These are phyloP conservation scores for Fratercula arctica DNA, from an alignment of 2,797 vertebrate species.

Conservation along the genomic window DNA sequence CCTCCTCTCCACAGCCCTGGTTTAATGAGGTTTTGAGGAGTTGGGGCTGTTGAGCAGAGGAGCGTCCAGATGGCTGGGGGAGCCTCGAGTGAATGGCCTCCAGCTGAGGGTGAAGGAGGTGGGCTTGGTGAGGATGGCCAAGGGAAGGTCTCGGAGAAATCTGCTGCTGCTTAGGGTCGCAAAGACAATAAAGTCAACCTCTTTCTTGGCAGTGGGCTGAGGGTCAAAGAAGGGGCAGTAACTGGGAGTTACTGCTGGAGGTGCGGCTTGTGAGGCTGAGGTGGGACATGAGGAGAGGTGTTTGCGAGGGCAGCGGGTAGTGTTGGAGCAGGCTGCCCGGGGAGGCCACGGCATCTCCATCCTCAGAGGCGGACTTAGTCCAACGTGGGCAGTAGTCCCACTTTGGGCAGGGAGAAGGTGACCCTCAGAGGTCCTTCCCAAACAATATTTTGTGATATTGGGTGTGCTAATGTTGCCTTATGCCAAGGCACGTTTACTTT, in stretches of 20 bases:
- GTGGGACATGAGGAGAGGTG: not conserved
- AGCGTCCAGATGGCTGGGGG: not conserved
- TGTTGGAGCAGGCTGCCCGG: too few species aligned
- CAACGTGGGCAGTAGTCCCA: too few species aligned
- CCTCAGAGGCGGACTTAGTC: rapidly evolving
- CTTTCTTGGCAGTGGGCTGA: not conserved
- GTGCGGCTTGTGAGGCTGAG: not conserved
- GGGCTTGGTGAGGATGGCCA: not conserved
- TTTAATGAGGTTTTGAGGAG: not conserved
- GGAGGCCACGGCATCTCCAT: not conserved
- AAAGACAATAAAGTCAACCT: not conserved
- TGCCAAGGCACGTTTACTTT: not conserved
- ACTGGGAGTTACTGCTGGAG: not conserved
- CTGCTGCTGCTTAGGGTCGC: too few species aligned
- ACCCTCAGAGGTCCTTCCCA: not conserved
- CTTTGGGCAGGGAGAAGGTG: not conserved
- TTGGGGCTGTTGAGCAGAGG: not conserved
- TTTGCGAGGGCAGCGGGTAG: not conserved
- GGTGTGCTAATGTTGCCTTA: not conserved
- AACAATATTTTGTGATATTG: not conserved
- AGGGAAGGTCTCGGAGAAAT: too few species aligned
- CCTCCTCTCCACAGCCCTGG: rapidly evolving
- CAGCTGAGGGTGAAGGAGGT: not conserved
- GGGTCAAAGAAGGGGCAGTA: not conserved
- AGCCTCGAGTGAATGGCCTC: not conserved